Base-by-base conservation (phyloP, 2,888 invertebrate species). In the Unio pictorum region DNA sequence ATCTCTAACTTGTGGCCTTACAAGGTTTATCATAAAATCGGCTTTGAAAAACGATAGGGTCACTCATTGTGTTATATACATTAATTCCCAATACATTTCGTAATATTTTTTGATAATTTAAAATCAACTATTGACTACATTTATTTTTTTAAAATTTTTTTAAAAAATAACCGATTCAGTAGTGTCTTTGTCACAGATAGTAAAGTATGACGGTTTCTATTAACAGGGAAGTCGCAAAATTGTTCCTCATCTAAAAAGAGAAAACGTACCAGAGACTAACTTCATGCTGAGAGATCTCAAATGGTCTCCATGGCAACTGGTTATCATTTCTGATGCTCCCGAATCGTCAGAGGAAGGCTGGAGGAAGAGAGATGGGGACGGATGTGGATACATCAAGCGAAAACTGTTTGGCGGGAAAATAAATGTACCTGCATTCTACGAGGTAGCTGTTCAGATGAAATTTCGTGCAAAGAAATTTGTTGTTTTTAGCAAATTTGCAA, bases 291-390 rank as follows among this genome's bases (percentile, higher is more conserved):
- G 71, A 17, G 69, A 72, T 34, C 60, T 67, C 30, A 28, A 57
- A 8, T 81, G 81, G 81, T 73, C 76, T 4, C 66, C 70, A 58
- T 81, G 78, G 81, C 23, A 74, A 60, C 63, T 73, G 23, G 71
- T 64, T n/a, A 70, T 78, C 28, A 45, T 15, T 15, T 45, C 45
- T 45, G 45, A 45, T 45, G 30, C 73, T 17, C 60, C 67, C 17
- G 30, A 55, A 30, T 20, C 26, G 11, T 58, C 64, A 20, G 26
- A 26, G 17, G 3, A n/a, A 26, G 45, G 20, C 17, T 72, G 69
- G 70, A 59, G 59, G 34, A 69, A 68, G 68, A 64, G 73, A 30
- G 45, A 64, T 18, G 73, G 72, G 23, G 61, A 64, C 59, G 58
- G 58, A 28, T 57, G 55, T 26, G 73, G 75, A 15, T 74, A 55